Evolutionary conservation across 2,888 invertebrate species (phyloP), one percentile per base, ranked within the genome.

Genomic region (Acleris cristana): DNA sequence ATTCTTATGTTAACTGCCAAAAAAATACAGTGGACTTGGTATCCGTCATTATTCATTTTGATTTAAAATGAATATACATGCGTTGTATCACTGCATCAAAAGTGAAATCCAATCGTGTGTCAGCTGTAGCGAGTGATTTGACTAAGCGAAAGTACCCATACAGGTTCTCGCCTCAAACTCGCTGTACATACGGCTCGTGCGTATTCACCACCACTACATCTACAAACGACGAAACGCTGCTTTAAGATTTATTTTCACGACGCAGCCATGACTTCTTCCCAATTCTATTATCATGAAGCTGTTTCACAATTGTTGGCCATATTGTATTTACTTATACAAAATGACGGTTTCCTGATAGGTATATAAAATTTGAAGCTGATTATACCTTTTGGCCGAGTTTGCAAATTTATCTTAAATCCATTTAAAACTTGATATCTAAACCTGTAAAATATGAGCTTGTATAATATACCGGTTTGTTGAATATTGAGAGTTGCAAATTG

Each of bases 81-180:
- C 69, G 61, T 70, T 63, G 51, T 69, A 69, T 64, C 69, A 70
- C 76, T 73, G 76, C 83, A 81, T 84, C 79, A 82, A 88, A 90
- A 90, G 91, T 90, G 92, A 91, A 92, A 92, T 85, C 87, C 82
- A 80, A 76, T 73, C 82, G 76, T 76, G 82, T 83, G 82, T 83
- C 83, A 81, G 80, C 76, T 82, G 81, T 77, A 78, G 76, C 79
- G 78, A 85, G 77, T 77, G 83, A 86, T 86, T 84, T 84, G 84
- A 85, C 73, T 76, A 73, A 87, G 91, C 88, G 90, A 92, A 91
- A 91, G 91, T 91, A 87, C 86, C 87, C 89, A 86, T 84, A 87
- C 90, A 80, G 85, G 90, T 92, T 90, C 79, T 75, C 77, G 79
- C 76, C 79, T 75, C 77, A 79, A 76, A 78, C 80, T 79, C 78